Percentiles rank a stretch among this genome's conserved stretches.
Conservation (phyloP, 1,140 invertebrate species). For the Hestina assimilis region DNA sequence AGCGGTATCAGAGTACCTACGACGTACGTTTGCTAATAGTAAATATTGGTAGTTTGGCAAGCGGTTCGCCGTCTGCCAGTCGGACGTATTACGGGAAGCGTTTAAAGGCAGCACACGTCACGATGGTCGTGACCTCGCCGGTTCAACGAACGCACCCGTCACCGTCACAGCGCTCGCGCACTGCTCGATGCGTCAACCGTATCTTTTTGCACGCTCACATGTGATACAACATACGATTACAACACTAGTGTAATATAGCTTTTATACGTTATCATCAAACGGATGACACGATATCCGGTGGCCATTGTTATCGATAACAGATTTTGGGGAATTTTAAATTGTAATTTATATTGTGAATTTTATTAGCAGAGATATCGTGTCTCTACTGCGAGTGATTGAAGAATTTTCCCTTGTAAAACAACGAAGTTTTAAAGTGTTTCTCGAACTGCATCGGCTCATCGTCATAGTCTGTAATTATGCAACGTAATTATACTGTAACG, state of each 20-base stretch:
- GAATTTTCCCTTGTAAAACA: conserved; percentile 1
- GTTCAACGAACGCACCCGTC: conserved; percentile 59
- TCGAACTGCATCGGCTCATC: conserved; percentile 1
- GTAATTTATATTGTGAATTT: too few species aligned
- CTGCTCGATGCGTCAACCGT: conserved; percentile 45
- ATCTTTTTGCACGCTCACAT: conserved; percentile 28
- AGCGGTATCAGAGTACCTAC: neutral
- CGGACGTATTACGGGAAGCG: conserved; percentile 35
- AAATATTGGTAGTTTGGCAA: conserved; percentile 23
- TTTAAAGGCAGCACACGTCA: conserved; percentile 47
- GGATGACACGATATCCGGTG: conserved; percentile 19
- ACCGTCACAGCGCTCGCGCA: conserved; percentile 44
- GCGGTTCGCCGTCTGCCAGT: conserved; percentile 13
- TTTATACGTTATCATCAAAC: conserved; percentile 14
- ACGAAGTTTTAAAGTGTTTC: conserved; percentile 7
- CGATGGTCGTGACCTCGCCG: conserved; percentile 60
- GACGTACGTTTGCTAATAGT: conserved; percentile 2
- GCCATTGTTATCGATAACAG: conserved; percentile 9
- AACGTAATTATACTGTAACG: conserved; percentile 15
- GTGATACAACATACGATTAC: conserved; percentile 10
- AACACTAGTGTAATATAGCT: conserved; percentile 9
- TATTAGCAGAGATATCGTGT: neutral
- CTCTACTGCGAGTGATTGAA: conserved; percentile 3
- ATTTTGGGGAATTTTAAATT: neutral
- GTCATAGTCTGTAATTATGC: conserved; percentile 15